Conservation (phyloP, 1,140 invertebrate genomes). For the Zaprionus tsacasi region DNA sequence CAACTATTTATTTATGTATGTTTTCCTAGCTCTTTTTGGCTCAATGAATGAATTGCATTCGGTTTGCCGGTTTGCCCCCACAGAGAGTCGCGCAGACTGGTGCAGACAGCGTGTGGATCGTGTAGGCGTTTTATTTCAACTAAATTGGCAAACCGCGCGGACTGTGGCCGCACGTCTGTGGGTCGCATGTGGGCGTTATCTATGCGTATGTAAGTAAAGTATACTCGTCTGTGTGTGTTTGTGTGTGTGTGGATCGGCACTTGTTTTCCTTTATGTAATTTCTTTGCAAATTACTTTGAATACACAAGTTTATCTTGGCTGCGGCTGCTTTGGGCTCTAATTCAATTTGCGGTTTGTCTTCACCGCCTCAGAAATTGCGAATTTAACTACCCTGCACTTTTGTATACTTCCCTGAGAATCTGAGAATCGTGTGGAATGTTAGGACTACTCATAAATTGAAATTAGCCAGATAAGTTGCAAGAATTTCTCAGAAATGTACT, state of each 20-base stretch:
- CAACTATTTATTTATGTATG: slow-evolving; percentile 10
- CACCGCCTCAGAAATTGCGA: slow-evolving; percentile 26
- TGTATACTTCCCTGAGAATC: slow-evolving; percentile 45
- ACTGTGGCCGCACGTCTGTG: slow-evolving; percentile 28
- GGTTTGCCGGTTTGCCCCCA: slow-evolving; percentile 73
- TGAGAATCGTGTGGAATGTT: slow-evolving; percentile 28
- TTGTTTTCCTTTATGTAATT: slow-evolving; percentile 80
- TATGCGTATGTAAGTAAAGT: slow-evolving; percentile 30
- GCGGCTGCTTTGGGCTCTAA: slow-evolving; percentile 48
- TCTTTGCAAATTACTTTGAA: slow-evolving; percentile 75
- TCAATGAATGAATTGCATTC: slow-evolving; percentile 62
- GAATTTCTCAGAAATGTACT: slow-evolving; percentile 33
- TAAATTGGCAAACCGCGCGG: slow-evolving; percentile 75
- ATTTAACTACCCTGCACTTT: slow-evolving; percentile 33
- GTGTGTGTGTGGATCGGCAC: slow-evolving; percentile 52
- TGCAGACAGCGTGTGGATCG: slow-evolving; percentile 43
- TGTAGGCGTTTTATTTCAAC: slow-evolving; percentile 78
- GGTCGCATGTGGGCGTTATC: slow-evolving; percentile 61
- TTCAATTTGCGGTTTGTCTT: slow-evolving; percentile 72
- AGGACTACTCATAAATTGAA: slow-evolving; percentile 54
- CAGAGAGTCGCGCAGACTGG: slow-evolving; percentile 47
- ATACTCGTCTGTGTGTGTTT: slow-evolving; percentile 17
- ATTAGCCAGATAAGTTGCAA: slow-evolving; percentile 32
- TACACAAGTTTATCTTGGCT: slow-evolving; percentile 39
- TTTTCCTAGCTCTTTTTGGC: slow-evolving; percentile 18